Percentiles rank a stretch among this genome's conserved stretches.
Evolutionary conservation across 1,140 invertebrate species (phyloP).

Genomic region (Macrobrachium rosenbergii): DNA sequence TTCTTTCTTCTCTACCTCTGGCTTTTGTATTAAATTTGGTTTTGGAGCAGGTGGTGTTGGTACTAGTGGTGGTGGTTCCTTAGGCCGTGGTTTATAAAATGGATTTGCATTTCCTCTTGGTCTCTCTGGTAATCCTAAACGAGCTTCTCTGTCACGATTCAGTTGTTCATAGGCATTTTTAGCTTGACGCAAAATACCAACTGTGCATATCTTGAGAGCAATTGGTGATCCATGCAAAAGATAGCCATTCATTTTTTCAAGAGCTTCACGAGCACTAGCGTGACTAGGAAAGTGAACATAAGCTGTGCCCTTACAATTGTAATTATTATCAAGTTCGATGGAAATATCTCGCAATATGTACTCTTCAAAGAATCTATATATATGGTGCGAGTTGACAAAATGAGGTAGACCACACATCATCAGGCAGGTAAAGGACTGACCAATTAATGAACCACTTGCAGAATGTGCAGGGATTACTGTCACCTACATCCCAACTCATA

Average conservation of each 20-base stretch:
- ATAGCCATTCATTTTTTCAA: conserved; percentile 49
- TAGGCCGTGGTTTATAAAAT: conserved; percentile 50
- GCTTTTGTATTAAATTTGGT: conserved; percentile 40
- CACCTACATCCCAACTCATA: background rate
- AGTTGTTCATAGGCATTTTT: conserved; percentile 54
- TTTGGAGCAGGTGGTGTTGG: conserved; percentile 21
- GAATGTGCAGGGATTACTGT: conserved; percentile 38
- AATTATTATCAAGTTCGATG: conserved; percentile 48
- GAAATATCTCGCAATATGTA: conserved; percentile 55
- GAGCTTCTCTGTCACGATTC: conserved; percentile 51
- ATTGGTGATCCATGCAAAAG: conserved; percentile 37
- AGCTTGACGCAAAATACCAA: conserved; percentile 55
- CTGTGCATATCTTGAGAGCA: conserved; percentile 46
- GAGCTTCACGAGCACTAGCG: conserved; percentile 48
- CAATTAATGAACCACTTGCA: conserved; percentile 51
- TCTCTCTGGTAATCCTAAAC: conserved; percentile 37
- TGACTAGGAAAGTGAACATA: conserved; percentile 57
- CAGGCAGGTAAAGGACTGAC: conserved; percentile 47
- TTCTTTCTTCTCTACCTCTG: conserved; percentile 42
- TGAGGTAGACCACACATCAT: conserved; percentile 53
- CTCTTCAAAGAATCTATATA: conserved; percentile 51
- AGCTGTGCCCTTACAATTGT: conserved; percentile 49
- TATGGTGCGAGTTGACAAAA: conserved; percentile 49
- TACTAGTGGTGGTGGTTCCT: conserved; percentile 15
- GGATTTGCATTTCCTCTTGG: conserved; percentile 55